Percentiles rank a stretch among this genome's conserved stretches.
Evolutionary conservation across 2,797 vertebrate genomes (phyloP).

Genomic region (Okamejei kenojei): DNA sequence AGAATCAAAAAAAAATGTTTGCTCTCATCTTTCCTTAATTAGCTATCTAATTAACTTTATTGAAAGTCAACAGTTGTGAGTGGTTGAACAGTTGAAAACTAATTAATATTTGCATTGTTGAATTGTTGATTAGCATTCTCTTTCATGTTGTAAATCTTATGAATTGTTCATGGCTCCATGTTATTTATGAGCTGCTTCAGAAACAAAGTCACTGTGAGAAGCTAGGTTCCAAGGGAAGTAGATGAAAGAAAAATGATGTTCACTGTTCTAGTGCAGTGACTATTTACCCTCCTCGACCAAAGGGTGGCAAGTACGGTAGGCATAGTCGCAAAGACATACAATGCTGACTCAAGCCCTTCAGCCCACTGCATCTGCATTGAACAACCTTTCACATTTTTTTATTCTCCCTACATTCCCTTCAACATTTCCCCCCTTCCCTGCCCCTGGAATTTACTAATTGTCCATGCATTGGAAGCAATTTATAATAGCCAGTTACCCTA

Average conservation of each 20-base stretch:
- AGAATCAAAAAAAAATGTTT: background rate
- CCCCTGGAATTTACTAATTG: no score
- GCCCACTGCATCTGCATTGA: no score
- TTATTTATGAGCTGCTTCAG: background rate
- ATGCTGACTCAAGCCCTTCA: no score
- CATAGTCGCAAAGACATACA: no score
- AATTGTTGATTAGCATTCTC: background rate
- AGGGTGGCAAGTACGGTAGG: background rate
- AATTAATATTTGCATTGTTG: slow-evolving; percentile 20
- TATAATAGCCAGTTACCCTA: no score
- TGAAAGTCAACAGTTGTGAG: slow-evolving; percentile 23
- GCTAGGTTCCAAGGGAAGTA: background rate
- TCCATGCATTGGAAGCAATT: no score
- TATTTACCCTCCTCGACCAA: background rate
- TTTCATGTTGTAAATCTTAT: background rate
- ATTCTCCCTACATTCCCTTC: no score
- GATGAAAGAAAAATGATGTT: background rate
- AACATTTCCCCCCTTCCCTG: no score
- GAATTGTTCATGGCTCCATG: slow-evolving; percentile 9
- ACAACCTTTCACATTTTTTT: no score
- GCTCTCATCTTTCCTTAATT: slow-evolving; percentile 28
- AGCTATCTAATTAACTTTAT: background rate
- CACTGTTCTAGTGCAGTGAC: background rate
- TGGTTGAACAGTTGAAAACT: slow-evolving; percentile 22
- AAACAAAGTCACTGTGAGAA: background rate